Base-by-base conservation (phyloP, 2,888 invertebrate genomes). In the Timandra comae region DNA sequence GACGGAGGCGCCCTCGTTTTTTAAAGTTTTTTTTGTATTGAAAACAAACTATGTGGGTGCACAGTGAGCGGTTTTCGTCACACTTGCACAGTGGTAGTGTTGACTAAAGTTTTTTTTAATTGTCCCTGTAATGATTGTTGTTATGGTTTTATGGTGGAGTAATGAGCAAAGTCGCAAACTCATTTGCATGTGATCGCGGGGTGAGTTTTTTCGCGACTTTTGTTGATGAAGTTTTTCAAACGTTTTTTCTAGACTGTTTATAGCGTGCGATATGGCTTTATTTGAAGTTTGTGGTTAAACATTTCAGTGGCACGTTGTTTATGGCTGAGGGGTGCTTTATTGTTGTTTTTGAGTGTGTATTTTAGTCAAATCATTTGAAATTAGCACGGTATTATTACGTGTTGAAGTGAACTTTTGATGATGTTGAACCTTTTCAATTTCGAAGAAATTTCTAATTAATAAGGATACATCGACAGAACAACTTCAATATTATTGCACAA, bases 41-140 rank as follows among this genome's bases (percentile, higher is more conserved):
- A 71, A 77, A 76, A 71, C 70, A 79, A 85, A 82, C 80, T 79
- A 82, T 78, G 80, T 84, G 77, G 85, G 84, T 75, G 81, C 80
- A 64, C 65, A 52, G 61, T 76, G 77, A 82, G 85, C 82, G 79
- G 81, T 79, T 81, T 81, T 80, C 74, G 80, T 81, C 81, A 82
- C 84, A 81, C 79, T 79, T 64, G 73, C 77, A 55, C 62, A 65
- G 52, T 69, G 75, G 69, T 70, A 61, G 65, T 70, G 70, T 66
- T 72, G 66, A 65, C 66, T 62, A 63, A 66, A 66, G 74, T 82
- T 85, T 85, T 80, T 82, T 84, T 78, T 81, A 82, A 82, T 82
- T 84, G 79, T 64, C 60, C 66, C 64, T 55, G 67, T 84, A 82
- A 85, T 84, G 65, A 81, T 60, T 72, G 78, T 76, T 81, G 81